Evolutionary conservation across 2,797 vertebrate species (phyloP).

Genomic region (Prunella strophiata): DNA sequence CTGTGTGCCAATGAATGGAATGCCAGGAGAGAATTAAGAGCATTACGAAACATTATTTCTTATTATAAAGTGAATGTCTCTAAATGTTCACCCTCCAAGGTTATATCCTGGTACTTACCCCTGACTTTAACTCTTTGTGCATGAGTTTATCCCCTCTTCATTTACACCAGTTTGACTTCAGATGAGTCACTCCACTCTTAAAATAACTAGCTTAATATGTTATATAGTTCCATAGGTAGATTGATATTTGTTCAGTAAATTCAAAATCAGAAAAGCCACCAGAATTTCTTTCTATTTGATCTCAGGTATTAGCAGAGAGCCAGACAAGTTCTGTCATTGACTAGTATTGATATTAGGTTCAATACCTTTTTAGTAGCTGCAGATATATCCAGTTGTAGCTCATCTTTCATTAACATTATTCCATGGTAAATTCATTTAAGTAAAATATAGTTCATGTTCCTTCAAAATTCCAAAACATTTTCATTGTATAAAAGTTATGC

Average conservation of each 20-base stretch:
- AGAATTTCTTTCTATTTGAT: neutral
- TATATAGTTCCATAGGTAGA: neutral
- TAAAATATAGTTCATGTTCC: neutral
- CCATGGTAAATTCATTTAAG: neutral
- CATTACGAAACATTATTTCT: neutral
- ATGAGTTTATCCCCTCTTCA: neutral
- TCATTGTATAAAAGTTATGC: slow-evolving; percentile 45
- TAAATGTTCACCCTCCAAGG: neutral
- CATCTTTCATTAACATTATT: neutral
- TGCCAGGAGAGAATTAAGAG: neutral
- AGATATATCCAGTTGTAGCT: neutral
- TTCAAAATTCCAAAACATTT: slow-evolving; percentile 50
- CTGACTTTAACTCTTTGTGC: neutral
- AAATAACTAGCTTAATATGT: neutral
- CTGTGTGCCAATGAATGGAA: neutral
- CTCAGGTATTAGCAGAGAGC: neutral
- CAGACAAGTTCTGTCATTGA: neutral
- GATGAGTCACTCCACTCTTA: neutral
- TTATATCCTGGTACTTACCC: neutral
- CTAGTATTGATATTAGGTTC: neutral
- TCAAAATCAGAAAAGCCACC: neutral
- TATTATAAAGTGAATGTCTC: neutral
- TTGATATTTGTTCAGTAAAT: neutral
- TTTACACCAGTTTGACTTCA: neutral
- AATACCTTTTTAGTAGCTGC: neutral